These are phyloP conservation scores for Radopholus similis DNA, from an alignment of 1,140 invertebrate species.

Conservation along the genomic window DNA sequence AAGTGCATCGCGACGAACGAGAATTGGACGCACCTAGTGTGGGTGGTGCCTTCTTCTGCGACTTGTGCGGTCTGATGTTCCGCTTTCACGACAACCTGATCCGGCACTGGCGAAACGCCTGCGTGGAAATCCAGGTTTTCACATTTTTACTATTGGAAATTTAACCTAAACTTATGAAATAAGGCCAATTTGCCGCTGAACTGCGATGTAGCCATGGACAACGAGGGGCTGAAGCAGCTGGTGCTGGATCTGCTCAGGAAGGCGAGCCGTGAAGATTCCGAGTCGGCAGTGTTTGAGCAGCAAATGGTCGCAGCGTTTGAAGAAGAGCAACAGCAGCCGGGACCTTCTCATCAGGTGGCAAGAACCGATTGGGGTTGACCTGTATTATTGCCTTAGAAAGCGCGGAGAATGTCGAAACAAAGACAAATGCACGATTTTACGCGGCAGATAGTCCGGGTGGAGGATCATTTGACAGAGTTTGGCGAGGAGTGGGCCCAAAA, in stretches of 20 bases:
- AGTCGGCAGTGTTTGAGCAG: constrained; percentile 32
- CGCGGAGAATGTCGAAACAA: too few species aligned
- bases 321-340: background rate
- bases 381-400: constrained; percentile 32
- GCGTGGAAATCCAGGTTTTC: constrained; percentile 46
- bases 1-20: constrained; percentile 32
- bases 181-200: constrained; percentile 49
- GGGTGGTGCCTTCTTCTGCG: constrained; percentile 49
- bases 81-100: constrained; percentile 47
- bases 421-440: too few species aligned
- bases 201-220: constrained; percentile 39
- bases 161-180: background rate
- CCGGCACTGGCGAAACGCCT: constrained; percentile 51
- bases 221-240: constrained; percentile 38
- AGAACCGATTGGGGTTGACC: background rate
- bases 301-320: constrained; percentile 20
- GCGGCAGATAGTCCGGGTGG: too few species aligned
- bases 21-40: constrained; percentile 33
- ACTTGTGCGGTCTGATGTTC: constrained; percentile 49
- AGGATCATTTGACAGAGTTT: constrained; percentile 5
- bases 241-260: constrained; percentile 40
- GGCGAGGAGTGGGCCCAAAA: constrained; percentile 31
- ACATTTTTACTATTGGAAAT: background rate
- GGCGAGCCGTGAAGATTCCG: constrained; percentile 15
- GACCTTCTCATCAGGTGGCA: background rate